Base-by-base conservation (phyloP, 2,797 vertebrate genomes). In the Agapornis canus region DNA sequence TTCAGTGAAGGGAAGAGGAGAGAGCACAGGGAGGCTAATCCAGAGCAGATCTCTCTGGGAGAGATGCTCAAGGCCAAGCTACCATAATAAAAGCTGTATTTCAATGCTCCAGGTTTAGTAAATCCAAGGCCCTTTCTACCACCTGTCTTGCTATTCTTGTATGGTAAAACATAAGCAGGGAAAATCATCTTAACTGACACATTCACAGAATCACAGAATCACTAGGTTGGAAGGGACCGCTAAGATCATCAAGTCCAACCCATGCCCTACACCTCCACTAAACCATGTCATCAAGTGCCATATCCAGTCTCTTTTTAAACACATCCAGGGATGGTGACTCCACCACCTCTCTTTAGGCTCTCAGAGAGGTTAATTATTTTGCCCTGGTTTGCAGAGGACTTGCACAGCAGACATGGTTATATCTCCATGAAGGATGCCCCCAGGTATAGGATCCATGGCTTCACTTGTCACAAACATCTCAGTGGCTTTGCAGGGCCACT, bases 381-480 rank as follows among this genome's bases (percentile, higher is more conserved):
- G 27, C 42, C 40, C 21, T 23, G 19, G 11, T 4, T 37, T 47
- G 11, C 18, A 84, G 56, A 26, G 73, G 26, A 17, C 32, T 66
- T 45, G 15, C 19, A 17, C 2, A 51, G 43, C 32, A 56, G 31
- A 25, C 13, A 10, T 0, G 6, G 13, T 4, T 8, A 4, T 21
- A 48, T 2, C 9, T 39, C 13, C 43, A 45, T 1, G 10, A 64
- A 63, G 78, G 65, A 49, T 11, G 29, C 37, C 51, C 17, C 25
- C 29, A 49, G 22, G 39, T n/a, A 29, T 0, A 1, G 6, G 4
- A 78, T 6, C 27, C 25, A 51, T 57, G 56, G 51, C 48, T 90
- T 80, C 13, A 5, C 11, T 31, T 6, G 13, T 51, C 68, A 54
- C 35, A 0, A 0, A 21, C 10, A 54, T 9, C 42, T 39, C 43